Evolutionary conservation across 37 sponge, comb jelly and placozoan species (phyloP).

Genomic region (Haliclona indistincta): DNA sequence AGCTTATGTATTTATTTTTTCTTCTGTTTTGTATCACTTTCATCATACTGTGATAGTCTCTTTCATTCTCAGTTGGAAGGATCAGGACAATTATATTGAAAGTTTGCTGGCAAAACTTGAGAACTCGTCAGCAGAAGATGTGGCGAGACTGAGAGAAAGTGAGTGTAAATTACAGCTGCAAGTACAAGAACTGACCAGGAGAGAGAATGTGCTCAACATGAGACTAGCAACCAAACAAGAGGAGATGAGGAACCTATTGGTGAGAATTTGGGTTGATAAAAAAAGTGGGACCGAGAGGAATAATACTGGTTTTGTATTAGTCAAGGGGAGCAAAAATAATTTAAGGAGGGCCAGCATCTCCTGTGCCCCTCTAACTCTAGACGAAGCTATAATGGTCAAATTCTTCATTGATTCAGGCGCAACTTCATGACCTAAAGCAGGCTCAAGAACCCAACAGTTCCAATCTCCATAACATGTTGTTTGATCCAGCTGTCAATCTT

Average conservation of each 20-base stretch:
- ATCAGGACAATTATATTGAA: slow-evolving; percentile 86
- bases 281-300: too few relatives aligned
- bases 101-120: slow-evolving; percentile 64
- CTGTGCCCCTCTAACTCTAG: too few relatives aligned
- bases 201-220: slow-evolving; percentile 95
- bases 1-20: too few relatives aligned
- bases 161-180: slow-evolving; percentile 76
- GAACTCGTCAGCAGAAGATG: slow-evolving; percentile 44
- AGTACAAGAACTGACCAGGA: slow-evolving; percentile 80
- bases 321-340: too few relatives aligned
- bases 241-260: slow-evolving; percentile 85
- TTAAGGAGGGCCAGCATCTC: too few relatives aligned
- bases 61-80: slow-evolving; percentile 78
- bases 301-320: too few relatives aligned
- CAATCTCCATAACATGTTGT: slow-evolving; percentile 68
- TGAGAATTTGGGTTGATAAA: slow-evolving; percentile 24
- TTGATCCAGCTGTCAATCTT: slow-evolving; percentile 94
- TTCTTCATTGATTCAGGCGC: slow-evolving; percentile 35
- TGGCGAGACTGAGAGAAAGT: slow-evolving; percentile 63
- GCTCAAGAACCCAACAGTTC: slow-evolving; percentile 65
- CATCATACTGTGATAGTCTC: too few relatives aligned
- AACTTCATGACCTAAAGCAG: slow-evolving; percentile 91
- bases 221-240: slow-evolving; percentile 93
- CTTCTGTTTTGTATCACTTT: background rate
- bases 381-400: too few relatives aligned